A percentile compares a stretch with the other conserved stretches of the same genome.
Conservation (phyloP, 2,888 invertebrate species). For the Lasioglossum calceatum region DNA sequence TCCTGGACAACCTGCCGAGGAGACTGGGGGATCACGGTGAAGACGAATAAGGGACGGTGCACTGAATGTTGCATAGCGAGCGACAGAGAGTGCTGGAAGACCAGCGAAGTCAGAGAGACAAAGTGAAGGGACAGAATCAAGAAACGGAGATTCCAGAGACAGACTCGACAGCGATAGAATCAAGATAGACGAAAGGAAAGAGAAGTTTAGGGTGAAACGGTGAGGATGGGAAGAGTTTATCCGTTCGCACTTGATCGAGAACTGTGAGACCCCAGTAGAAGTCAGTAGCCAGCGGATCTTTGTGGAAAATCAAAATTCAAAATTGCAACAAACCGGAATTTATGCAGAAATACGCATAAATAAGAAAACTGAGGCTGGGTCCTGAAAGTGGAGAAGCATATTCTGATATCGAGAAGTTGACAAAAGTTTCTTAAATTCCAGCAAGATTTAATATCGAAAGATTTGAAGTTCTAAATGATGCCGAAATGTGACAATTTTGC, state of each 20-base stretch:
- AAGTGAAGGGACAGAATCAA: neutral
- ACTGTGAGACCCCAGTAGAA: too few relatives aligned
- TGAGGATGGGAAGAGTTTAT: too few relatives aligned
- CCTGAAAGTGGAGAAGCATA: too few relatives aligned
- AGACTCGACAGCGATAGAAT: neutral
- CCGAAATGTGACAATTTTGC: neutral
- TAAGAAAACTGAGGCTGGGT: neutral
- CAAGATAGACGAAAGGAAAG: neutral
- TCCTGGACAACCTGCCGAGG: constrained; percentile 1
- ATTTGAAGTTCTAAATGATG: neutral
- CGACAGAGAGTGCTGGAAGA: neutral
- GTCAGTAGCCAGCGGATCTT: too few relatives aligned
- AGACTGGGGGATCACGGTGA: neutral
- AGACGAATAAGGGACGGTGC: constrained; percentile 16
- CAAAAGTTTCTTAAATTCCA: neutral
- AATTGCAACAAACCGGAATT: too few relatives aligned
- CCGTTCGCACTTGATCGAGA: too few relatives aligned
- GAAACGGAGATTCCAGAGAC: too few relatives aligned
- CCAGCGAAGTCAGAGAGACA: neutral
- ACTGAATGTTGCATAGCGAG: neutral
- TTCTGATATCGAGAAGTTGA: neutral
- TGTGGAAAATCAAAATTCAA: too few relatives aligned
- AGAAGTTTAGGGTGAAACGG: neutral
- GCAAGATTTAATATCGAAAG: neutral
- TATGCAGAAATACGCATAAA: neutral